phyloP scores from a whole-genome alignment of 2,113 vertebrate species.

The Hyla sarda region DNA sequence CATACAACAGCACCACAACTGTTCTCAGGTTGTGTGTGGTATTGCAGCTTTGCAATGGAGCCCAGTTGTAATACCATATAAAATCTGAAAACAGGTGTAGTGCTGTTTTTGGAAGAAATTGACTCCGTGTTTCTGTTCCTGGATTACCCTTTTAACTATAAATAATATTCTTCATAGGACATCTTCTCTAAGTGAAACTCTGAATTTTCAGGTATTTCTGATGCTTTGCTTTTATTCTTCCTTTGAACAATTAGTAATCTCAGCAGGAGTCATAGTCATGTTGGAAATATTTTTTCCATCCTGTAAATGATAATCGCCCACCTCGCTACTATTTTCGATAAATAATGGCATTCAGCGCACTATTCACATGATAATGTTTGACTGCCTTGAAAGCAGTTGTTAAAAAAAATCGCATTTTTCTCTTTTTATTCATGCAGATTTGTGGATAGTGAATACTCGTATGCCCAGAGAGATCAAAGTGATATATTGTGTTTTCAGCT shows the following conservation, averaged over 20 bases:
- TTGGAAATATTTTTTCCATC: neutral
- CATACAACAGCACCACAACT: no score
- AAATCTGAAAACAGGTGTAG: no score
- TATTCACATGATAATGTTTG: conserved; percentile 69
- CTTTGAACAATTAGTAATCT: neutral
- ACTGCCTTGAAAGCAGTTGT: conserved; percentile 64
- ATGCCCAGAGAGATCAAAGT: conserved; percentile 75
- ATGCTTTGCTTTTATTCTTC: conserved; percentile 5
- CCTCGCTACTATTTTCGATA: neutral
- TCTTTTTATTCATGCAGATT: conserved; percentile 66
- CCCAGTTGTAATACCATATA: no score
- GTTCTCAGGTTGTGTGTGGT: no score
- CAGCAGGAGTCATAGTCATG: neutral
- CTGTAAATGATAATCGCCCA: neutral
- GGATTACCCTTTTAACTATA: no score
- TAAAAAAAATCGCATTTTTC: conserved; percentile 69
- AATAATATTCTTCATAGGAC: no score
- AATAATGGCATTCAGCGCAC: conserved; percentile 58
- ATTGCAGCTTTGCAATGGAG: no score
- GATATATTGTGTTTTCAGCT: conserved; percentile 76
- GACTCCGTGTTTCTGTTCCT: no score
- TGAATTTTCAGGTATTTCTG: neutral
- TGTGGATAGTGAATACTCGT: conserved; percentile 70
- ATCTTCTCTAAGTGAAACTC: neutral
- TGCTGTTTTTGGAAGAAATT: no score